phyloP scores from a whole-genome alignment of 1,140 invertebrate genomes.

The Hylaeus anthracinus region DNA sequence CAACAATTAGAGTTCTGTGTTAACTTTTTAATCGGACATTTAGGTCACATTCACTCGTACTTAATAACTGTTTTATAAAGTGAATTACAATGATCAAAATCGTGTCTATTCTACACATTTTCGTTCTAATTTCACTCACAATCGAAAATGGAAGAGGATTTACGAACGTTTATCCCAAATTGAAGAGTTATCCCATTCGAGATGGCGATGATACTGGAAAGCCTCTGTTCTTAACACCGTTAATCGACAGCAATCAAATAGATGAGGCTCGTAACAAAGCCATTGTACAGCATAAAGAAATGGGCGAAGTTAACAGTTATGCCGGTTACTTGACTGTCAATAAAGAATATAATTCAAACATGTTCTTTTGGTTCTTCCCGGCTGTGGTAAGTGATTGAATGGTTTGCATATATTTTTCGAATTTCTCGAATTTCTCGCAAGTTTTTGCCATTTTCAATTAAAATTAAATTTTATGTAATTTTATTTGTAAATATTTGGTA shows the following conservation, averaged over 20 bases:
- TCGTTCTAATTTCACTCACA: conserved; percentile 9
- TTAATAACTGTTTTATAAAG: too few relatives aligned
- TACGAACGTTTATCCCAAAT: conserved; percentile 74
- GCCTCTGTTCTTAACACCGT: conserved; percentile 86
- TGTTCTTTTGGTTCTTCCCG: conserved; percentile 96
- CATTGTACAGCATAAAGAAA: conserved; percentile 74
- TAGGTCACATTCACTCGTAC: neutral
- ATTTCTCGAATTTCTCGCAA: neutral
- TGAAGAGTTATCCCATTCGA: conserved; percentile 60
- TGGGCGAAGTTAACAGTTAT: conserved; percentile 80
- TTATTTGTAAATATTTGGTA: neutral
- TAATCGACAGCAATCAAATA: conserved; percentile 84
- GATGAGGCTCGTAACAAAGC: conserved; percentile 79
- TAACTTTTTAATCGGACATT: too few relatives aligned
- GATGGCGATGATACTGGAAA: conserved; percentile 81
- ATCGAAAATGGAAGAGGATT: conserved; percentile 53
- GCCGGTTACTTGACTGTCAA: conserved; percentile 89
- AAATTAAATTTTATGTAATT: neutral
- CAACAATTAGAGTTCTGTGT: neutral
- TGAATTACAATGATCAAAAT: neutral
- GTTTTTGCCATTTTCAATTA: neutral
- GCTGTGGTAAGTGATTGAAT: conserved; percentile 78
- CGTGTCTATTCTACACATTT: neutral
- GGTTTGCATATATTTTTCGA: neutral
- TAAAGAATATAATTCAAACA: conserved; percentile 88